Evolutionary conservation across 1,140 invertebrate species (phyloP), one percentile per base, ranked within the genome.

Genomic region (Orius laevigatus): DNA sequence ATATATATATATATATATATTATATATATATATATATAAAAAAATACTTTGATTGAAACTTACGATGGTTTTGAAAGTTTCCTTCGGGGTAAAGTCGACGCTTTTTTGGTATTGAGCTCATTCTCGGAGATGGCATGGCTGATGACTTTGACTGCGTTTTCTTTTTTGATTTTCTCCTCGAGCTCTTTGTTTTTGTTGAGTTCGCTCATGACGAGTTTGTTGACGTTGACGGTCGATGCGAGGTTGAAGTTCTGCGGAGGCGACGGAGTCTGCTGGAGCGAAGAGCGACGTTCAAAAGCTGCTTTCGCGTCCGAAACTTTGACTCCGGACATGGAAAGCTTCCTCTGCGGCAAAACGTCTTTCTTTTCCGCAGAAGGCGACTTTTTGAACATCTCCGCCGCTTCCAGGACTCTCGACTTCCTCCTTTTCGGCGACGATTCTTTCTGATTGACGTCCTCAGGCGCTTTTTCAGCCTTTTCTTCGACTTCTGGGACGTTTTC

Each of bases 281-380:
- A 32, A 76, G 68, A 55, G 73, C 82, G 19, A 75, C 81, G 65
- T 80, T 88, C 84, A 61, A 85, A 88, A 55, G 82, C 82, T 55
- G 81, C 78, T 56, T 85, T 86, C 46, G 81, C 83, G 59, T 79
- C 84, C 1, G 49, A 50, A 10, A 50, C 49, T 41, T 50, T 11
- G 2, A 49, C 41, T 16, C 36, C 36, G 3, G n/a, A 16, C n/a
- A 38, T 38, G 3, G 15, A 38, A 5, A 38, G 5, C 10, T 12
- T n/a, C 15, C 10, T 16, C 15, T 38, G 15, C 5, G 82, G 78
- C 59, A 86, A 79, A 53, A 81, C 74, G 25, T 83, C 70, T 58
- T 85, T 86, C 60, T 84, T 85, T 11, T 59, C 55, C 14, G 58
- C 47, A 18, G 63, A 62, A 1, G 66, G 66, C 53, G 76, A 57